phyloP scores from a whole-genome alignment of 2,113 vertebrate species.

The Peromyscus californicus region DNA sequence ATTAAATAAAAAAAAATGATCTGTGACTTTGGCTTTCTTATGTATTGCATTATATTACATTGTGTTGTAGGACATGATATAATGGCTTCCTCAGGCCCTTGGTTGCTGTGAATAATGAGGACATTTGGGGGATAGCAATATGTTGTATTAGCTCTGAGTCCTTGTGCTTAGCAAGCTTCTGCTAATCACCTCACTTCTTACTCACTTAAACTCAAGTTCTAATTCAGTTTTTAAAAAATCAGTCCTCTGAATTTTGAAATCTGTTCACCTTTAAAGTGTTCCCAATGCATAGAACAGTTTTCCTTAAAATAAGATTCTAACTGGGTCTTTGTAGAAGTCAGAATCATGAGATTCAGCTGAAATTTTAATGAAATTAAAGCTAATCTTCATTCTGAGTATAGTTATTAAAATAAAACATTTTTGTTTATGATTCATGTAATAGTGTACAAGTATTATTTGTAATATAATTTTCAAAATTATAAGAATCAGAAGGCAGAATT shows the following conservation, averaged over 20 bases:
- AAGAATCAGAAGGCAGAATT: neutral
- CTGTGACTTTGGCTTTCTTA: neutral
- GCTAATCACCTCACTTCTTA: neutral
- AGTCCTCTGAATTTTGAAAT: neutral
- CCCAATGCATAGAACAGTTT: neutral
- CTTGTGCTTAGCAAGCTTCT: neutral
- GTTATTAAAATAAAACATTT: neutral
- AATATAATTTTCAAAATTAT: constrained; percentile 55
- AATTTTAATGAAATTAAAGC: neutral
- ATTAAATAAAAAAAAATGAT: too few species aligned
- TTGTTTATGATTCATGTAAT: neutral
- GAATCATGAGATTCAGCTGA: neutral
- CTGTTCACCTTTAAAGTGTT: neutral
- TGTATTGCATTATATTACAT: neutral
- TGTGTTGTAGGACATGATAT: neutral
- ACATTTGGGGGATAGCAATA: neutral
- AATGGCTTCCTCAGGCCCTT: neutral
- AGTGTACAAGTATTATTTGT: neutral
- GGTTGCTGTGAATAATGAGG: neutral
- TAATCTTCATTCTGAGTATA: neutral
- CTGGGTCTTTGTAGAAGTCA: neutral
- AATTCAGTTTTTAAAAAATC: neutral
- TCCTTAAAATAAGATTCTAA: neutral
- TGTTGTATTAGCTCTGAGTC: neutral
- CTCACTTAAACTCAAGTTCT: neutral